Evolutionary conservation across 30 jellyfish, hydroid and myxozoan species (phyloP), one percentile per base, ranked within the genome.

Genomic region (Nemopilema nomurai): DNA sequence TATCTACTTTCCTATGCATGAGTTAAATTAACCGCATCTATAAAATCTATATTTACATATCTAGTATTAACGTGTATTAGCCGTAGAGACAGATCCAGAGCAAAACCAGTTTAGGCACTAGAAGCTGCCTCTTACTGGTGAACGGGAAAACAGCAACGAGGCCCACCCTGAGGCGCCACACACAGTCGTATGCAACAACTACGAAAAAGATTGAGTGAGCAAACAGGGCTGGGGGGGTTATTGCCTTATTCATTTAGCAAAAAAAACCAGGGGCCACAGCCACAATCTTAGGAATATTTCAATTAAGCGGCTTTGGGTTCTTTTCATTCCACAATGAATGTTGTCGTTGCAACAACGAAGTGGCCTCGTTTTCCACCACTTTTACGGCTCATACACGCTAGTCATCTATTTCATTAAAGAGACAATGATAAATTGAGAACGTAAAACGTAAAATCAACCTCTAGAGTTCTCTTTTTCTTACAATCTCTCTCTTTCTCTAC

Each of bases 31-130:
- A 16, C 81, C 50, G 65, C 89, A 80, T 80, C 89, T 80, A 80
- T 80, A 80, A 80, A 76, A 80, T 80, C 89, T 80, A 80, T 80
- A 80, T 80, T 4, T 80, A 80, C 89, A 80, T 79, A 29, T 52
- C 66, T 77, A 20, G 16, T 19, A 25, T 16, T 41, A 49, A 67
- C 49, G 67, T 24, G 65, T 66, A 66, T 52, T 49, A 64, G 70
- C 89, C 89, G 49, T 31, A 74, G 41, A 3, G 71, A 22, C 50
- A 18, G 72, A 3, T 24, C 29, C 72, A 63, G 26, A 19, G 26
- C 72, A 63, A 63, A 63, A 3, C 26, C 26, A 63, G 29, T 63
- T 19, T 24, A n/a, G 29, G 72, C 29, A 63, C 6, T n/a, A 1
- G 29, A n/a, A 19, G 72, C 72, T 63, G 72, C 72, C 72, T 19